A percentile compares a stretch with the other conserved stretches of the same genome.
Conservation (phyloP, 2,797 vertebrate species). For the Tragelaphus oryx region DNA sequence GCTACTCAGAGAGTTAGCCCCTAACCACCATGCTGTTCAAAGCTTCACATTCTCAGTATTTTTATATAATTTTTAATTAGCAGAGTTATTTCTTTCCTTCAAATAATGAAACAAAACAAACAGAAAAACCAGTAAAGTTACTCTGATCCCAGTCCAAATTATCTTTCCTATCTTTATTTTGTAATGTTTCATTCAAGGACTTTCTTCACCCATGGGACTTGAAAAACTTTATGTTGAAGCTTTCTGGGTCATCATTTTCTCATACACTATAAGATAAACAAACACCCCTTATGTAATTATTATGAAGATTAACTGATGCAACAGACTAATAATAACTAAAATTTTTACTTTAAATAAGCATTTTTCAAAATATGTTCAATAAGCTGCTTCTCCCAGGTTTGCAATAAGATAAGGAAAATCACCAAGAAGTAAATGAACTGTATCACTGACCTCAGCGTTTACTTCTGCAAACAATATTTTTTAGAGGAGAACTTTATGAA, state of each 20-base stretch:
- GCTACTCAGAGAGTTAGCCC: neutral
- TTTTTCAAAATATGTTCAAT: neutral
- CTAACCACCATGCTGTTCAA: neutral
- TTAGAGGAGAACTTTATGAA: neutral
- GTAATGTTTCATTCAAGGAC: too few species aligned
- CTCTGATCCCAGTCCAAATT: too few species aligned
- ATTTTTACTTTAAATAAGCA: neutral
- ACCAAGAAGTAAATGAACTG: neutral
- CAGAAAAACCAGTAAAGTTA: too few species aligned
- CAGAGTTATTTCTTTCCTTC: neutral
- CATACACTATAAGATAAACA: neutral
- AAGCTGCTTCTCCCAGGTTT: neutral
- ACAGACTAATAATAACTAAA: neutral
- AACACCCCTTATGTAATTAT: neutral
- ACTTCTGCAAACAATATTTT: neutral
- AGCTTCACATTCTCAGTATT: slow-evolving; percentile 42
- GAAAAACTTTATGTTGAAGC: neutral
- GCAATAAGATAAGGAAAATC: neutral
- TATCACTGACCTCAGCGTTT: neutral
- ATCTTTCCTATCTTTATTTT: neutral
- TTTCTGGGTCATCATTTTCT: neutral
- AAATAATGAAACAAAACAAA: neutral
- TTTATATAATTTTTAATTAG: neutral
- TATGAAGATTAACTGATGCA: neutral
- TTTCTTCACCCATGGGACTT: neutral